phyloP scores from a whole-genome alignment of 2,888 invertebrate species.

The Xylocampa areola region DNA sequence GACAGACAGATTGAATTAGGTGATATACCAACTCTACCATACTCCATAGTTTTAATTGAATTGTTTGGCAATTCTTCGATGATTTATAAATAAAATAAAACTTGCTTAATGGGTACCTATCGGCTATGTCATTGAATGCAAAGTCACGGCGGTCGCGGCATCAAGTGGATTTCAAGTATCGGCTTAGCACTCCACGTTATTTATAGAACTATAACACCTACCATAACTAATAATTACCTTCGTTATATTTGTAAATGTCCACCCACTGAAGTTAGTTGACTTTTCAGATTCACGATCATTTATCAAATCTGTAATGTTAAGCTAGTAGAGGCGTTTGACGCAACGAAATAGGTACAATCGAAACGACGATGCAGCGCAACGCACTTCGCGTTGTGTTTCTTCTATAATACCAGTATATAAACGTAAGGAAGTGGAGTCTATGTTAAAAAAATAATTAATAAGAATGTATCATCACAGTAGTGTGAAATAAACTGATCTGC shows the following conservation, averaged over 20 bases:
- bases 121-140: conserved; percentile 31
- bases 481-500: too few relatives aligned
- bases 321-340: too few relatives aligned
- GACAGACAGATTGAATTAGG: too few relatives aligned
- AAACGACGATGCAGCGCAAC: too few relatives aligned
- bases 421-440: too few relatives aligned
- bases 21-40: too few relatives aligned
- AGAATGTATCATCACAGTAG: too few relatives aligned
- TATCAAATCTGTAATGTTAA: too few relatives aligned
- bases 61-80: conserved; percentile 23
- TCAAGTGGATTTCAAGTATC: conserved; percentile 54
- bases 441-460: too few relatives aligned
- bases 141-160: conserved; percentile 46
- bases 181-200: conserved; percentile 42
- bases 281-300: neutral
- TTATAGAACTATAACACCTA: conserved; percentile 43
- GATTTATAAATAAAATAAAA: conserved; percentile 20
- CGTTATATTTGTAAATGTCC: conserved; percentile 4
- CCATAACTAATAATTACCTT: conserved; percentile 26
- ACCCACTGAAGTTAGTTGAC: neutral
- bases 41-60: conserved; percentile 16
- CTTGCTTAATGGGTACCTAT: conserved; percentile 23
- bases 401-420: too few relatives aligned
- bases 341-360: too few relatives aligned
- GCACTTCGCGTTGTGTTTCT: too few relatives aligned